Conservation (phyloP, 1,140 invertebrate genomes). For the Drosophila mojavensis region DNA sequence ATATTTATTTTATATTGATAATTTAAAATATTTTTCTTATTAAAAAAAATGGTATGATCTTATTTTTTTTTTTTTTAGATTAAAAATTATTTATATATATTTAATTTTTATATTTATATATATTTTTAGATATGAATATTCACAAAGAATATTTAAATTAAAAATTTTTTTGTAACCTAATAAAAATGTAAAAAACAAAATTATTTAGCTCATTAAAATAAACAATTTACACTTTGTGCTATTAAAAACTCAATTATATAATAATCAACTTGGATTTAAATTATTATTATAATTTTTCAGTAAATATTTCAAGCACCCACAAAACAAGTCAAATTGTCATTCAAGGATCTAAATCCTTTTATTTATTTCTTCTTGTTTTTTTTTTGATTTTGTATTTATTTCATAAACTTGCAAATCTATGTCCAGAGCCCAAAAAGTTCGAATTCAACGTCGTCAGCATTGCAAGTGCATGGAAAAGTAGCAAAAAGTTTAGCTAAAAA, state of each 20-base stretch:
- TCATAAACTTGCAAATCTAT: constrained; percentile 15
- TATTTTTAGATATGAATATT: no score
- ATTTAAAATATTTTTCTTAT: neutral
- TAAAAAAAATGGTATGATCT: no score
- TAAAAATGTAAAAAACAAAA: no score
- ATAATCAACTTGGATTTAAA: neutral
- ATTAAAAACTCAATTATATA: no score
- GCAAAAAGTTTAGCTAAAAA: constrained; percentile 19
- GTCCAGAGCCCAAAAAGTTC: constrained; percentile 10
- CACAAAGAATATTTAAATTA: neutral
- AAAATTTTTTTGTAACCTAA: neutral
- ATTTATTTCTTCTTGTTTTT: no score
- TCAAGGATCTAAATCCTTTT: constrained; percentile 4
- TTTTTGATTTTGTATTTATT: no score
- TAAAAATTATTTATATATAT: no score
- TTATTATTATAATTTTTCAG: neutral
- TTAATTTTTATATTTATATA: no score
- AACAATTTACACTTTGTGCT: neutral
- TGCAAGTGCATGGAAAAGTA: constrained; percentile 29
- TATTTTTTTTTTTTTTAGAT: no score
- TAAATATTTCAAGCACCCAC: neutral
- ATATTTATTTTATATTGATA: neutral
- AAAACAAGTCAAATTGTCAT: constrained; percentile 5
- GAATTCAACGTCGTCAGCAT: constrained; percentile 13
- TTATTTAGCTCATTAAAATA: no score